Evolutionary conservation across 1,140 invertebrate species (phyloP), one percentile per base, ranked within the genome.

Genomic region (Halyomorpha halys): DNA sequence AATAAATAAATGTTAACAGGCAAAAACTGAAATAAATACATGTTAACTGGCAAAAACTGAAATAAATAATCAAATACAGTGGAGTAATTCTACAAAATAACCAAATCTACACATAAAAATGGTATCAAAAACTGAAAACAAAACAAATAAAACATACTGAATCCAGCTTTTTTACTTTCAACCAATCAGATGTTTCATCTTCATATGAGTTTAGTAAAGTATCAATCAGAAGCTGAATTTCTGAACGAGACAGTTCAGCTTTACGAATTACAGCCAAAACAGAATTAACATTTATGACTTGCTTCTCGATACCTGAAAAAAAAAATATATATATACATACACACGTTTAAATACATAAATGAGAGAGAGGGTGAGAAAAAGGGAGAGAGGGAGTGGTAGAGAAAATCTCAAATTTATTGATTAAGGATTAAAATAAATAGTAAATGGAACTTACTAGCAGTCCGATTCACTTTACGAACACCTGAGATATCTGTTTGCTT

Each of bases 211-310:
- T 91, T 30, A 94, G 76, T 54, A 94, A 78, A 63, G 88, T 82
- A 73, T 94, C 90, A 70, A 93, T 93, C 14, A 94, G 78, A 66
- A 86, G 85, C 77, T 94, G 91, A 66, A 92, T 86, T 74, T 94
- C 91, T 53, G 82, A 84, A 64, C 88, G 85, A 67, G 86, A 90
- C 0, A 94, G 77, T 64, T 88, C 83, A 61, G 89, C 85, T 68
- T 86, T 85, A 67, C 86, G 82, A 14, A 94, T 82, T 8, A 89
- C 79, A 25, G 84, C 81, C 66, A 89, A 82, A 65, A 94, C 71
- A 51, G 86, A 75, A 25, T 81, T 82, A 9, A 88, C 81, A 62
- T 82, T 84, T 34, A 85, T 77, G 27, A 80, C 83, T 69, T 83
- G 81, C 62, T 74, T 78, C 65, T 84, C 83, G 25, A 79, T 79